A percentile compares a stretch with the other conserved stretches of the same genome.
Evolutionary conservation across 1,140 invertebrate species (phyloP).

Genomic region (Formica selysi): DNA sequence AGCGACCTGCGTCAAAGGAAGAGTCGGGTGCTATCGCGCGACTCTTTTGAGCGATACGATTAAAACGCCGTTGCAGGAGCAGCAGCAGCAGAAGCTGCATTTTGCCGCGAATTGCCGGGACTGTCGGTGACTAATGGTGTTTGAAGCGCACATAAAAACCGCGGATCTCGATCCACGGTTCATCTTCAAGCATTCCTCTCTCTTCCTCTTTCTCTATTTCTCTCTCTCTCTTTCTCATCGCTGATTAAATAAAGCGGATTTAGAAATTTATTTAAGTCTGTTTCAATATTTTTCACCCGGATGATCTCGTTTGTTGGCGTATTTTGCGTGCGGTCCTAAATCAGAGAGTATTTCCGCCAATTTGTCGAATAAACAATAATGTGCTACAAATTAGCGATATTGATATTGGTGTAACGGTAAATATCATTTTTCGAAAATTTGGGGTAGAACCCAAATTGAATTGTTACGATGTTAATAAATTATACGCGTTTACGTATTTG

Average conservation of each 20-base stretch:
- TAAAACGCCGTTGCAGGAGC: slow-evolving; percentile 38
- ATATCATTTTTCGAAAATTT: slow-evolving; percentile 55
- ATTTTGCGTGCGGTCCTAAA: background rate
- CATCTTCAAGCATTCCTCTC: slow-evolving; percentile 1
- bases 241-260: background rate
- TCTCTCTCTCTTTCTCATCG: background rate
- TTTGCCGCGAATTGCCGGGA: background rate
- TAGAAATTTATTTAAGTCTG: background rate
- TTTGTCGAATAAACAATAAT: background rate
- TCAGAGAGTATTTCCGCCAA: background rate
- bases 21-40: slow-evolving; percentile 27
- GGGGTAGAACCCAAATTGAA: background rate
- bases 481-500: slow-evolving; percentile 6
- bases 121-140: slow-evolving; percentile 35
- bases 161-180: slow-evolving; percentile 1
- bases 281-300: background rate
- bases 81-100: slow-evolving; percentile 36
- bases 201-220: too few species aligned
- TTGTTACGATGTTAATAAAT: slow-evolving; percentile 47
- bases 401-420: slow-evolving; percentile 15
- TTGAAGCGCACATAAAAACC: background rate
- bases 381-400: slow-evolving; percentile 29
- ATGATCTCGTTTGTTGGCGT: background rate
- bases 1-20: slow-evolving; percentile 63
- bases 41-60: slow-evolving; percentile 30